Conservation (phyloP, 2,888 invertebrate genomes). For the Chloroclysta siterata region DNA sequence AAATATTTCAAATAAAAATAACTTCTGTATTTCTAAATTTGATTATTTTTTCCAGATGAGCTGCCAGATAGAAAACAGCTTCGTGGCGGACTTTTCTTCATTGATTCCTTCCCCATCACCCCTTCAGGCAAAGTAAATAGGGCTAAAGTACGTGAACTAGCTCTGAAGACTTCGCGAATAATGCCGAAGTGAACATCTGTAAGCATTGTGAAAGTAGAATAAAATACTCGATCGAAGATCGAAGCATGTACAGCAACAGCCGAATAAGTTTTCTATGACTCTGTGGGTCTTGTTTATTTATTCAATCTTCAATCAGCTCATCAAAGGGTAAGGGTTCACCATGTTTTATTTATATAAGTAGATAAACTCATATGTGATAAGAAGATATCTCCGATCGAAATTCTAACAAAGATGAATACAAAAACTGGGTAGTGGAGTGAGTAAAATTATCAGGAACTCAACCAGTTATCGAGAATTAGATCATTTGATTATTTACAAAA, state of each 20-base stretch:
- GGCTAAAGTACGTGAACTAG: slow-evolving; percentile 50
- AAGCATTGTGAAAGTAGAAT: background rate
- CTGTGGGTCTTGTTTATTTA: background rate
- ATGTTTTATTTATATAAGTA: too few species aligned
- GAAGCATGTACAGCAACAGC: background rate
- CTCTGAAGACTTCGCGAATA: slow-evolving; percentile 45
- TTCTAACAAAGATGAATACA: too few species aligned
- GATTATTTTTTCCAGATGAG: slow-evolving; percentile 44
- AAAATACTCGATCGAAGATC: background rate
- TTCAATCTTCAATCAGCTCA: background rate
- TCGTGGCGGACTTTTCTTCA: slow-evolving; percentile 54
- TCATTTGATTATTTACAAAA: too few species aligned
- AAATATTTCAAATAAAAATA: too few species aligned
- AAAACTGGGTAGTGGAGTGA: too few species aligned
- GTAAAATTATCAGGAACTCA: too few species aligned
- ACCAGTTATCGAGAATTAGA: too few species aligned
- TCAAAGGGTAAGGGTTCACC: too few species aligned
- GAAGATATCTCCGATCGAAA: too few species aligned
- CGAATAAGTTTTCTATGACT: background rate
- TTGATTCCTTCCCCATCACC: slow-evolving; percentile 53
- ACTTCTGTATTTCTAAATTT: background rate
- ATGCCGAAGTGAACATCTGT: slow-evolving; percentile 29
- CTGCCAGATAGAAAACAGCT: slow-evolving; percentile 52
- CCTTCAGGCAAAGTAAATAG: slow-evolving; percentile 60
- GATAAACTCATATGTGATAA: too few species aligned